phyloP scores from a whole-genome alignment of 2,888 invertebrate species.

The Tenthredo livida region DNA sequence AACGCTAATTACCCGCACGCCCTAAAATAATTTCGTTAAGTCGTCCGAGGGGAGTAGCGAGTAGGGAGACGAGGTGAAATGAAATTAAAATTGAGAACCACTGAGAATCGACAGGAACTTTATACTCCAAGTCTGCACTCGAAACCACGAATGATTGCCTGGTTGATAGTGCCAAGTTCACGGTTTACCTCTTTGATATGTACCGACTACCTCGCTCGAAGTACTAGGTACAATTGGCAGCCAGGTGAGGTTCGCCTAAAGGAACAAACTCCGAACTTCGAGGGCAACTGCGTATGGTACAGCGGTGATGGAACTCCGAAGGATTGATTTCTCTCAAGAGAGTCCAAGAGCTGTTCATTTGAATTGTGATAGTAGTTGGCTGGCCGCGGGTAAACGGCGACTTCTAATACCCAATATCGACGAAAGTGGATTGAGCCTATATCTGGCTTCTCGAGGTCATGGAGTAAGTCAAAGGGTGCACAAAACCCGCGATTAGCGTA shows the following conservation, averaged over 20 bases:
- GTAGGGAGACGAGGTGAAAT: background rate
- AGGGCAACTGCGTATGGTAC: background rate
- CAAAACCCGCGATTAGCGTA: slow-evolving; percentile 27
- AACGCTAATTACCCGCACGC: slow-evolving; percentile 48
- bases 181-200: slow-evolving; percentile 11
- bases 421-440: slow-evolving; percentile 30
- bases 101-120: slow-evolving; percentile 8
- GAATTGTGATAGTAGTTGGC: background rate
- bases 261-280: background rate
- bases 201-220: background rate
- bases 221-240: slow-evolving; percentile 31
- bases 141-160: slow-evolving; percentile 12
- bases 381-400: background rate
- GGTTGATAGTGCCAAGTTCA: slow-evolving; percentile 20
- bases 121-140: background rate
- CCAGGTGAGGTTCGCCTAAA: slow-evolving; percentile 13
- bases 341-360: background rate
- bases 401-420: background rate
- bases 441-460: slow-evolving; percentile 2
- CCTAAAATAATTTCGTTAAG: slow-evolving; percentile 51
- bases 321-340: background rate
- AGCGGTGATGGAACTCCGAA: background rate
- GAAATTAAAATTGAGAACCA: slow-evolving; percentile 41
- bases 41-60: slow-evolving; percentile 33
- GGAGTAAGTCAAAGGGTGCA: slow-evolving; percentile 11